Evolutionary conservation across 2,113 vertebrate species (phyloP).

Genomic region (Triplophysa dalaica): DNA sequence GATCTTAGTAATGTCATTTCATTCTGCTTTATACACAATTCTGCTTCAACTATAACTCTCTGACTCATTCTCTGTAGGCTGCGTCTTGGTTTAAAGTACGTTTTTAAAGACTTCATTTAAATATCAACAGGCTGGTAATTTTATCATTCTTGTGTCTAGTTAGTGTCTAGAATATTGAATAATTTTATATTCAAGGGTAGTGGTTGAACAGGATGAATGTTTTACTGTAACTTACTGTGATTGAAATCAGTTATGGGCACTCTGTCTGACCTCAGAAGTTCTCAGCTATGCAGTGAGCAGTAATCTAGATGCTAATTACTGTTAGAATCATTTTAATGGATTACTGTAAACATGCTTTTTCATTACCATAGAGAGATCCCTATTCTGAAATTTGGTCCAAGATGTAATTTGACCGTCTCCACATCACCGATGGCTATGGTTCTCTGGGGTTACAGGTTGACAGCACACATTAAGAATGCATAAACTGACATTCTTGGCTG

Average conservation of each 20-base stretch:
- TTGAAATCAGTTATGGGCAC: no score
- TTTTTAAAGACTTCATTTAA: background rate
- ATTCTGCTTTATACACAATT: background rate
- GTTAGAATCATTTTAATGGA: background rate
- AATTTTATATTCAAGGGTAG: no score
- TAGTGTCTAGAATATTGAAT: no score
- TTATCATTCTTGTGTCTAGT: background rate
- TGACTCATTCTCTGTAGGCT: background rate
- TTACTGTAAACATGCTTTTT: background rate
- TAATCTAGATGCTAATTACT: slow-evolving; percentile 7
- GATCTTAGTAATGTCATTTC: background rate
- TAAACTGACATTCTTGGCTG: slow-evolving; percentile 19
- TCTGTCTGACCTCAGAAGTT: no score
- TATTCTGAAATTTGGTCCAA: slow-evolving; percentile 6
- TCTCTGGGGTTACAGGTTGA: slow-evolving; percentile 10
- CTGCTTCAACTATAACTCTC: background rate
- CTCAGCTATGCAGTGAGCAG: background rate
- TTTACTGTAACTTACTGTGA: no score
- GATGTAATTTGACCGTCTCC: slow-evolving; percentile 24
- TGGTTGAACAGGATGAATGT: no score
- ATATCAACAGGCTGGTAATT: background rate
- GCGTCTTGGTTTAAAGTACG: background rate
- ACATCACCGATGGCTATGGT: slow-evolving; percentile 14
- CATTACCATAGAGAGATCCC: slow-evolving; percentile 5
- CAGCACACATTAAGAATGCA: slow-evolving; percentile 26